phyloP scores from a whole-genome alignment of 1,140 invertebrate species.

The Saxidomus purpurata region DNA sequence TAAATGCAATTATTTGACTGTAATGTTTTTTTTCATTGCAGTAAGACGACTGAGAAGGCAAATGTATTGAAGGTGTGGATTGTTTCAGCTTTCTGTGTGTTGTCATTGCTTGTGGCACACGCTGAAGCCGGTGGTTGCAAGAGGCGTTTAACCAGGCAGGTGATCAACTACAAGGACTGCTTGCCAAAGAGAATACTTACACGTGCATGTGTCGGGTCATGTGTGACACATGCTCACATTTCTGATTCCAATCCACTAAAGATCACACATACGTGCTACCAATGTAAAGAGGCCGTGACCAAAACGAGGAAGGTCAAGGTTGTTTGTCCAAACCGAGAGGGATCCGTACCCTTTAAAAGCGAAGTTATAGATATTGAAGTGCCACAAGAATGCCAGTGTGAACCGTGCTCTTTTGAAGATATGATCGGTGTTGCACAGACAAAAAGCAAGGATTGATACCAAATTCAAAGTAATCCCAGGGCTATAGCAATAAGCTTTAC shows the following conservation, averaged over 20 bases:
- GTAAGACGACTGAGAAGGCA: too few relatives aligned
- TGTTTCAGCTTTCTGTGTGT: neutral
- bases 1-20: too few relatives aligned
- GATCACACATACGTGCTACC: conserved; percentile 29
- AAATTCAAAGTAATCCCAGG: too few relatives aligned
- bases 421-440: neutral
- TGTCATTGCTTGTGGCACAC: neutral
- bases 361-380: conserved; percentile 1
- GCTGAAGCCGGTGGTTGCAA: neutral
- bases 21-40: too few relatives aligned
- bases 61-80: neutral
- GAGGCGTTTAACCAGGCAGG: conserved; percentile 1
- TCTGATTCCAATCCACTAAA: conserved; percentile 21
- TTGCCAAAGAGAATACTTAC: conserved; percentile 33
- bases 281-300: conserved; percentile 33
- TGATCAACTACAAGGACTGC: conserved; percentile 29
- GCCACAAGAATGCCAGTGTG: conserved; percentile 34
- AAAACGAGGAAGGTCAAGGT: neutral
- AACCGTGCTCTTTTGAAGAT: conserved; percentile 21
- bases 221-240: neutral
- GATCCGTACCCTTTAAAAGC: neutral
- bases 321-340: conserved; percentile 6
- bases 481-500: neutral
- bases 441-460: neutral
- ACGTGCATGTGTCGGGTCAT: conserved; percentile 23